Evolutionary conservation across 2,888 invertebrate genomes (phyloP).

Genomic region (Pardosa pseudoannulata): DNA sequence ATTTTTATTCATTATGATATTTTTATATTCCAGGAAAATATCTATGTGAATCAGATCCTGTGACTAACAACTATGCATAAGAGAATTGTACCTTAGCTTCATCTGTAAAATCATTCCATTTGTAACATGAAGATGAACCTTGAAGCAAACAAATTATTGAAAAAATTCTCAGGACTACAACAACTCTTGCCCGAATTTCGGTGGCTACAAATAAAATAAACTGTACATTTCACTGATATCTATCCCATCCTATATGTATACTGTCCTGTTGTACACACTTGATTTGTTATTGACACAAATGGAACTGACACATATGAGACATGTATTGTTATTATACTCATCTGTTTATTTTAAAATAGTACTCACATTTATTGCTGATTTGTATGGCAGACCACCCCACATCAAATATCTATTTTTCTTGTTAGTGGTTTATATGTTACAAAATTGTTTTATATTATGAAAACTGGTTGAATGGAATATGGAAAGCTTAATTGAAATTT

Average conservation of each 20-base stretch:
- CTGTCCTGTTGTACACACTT: slow-evolving; percentile 8
- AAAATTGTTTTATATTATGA: no score
- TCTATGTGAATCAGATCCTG: slow-evolving; percentile 63
- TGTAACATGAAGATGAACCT: background rate
- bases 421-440: no score
- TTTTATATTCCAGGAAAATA: slow-evolving; percentile 52
- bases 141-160: background rate
- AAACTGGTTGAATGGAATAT: no score
- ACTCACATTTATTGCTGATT: background rate
- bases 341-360: background rate
- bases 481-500: no score
- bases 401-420: no score
- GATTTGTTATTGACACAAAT: background rate
- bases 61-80: slow-evolving; percentile 42
- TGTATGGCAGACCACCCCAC: no score
- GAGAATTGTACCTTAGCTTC: slow-evolving; percentile 2
- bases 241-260: slow-evolving; percentile 11
- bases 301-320: background rate
- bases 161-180: slow-evolving; percentile 16
- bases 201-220: background rate
- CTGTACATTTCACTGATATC: slow-evolving; percentile 13
- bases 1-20: background rate
- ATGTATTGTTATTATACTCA: background rate
- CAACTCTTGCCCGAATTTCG: background rate
- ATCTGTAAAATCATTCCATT: slow-evolving; percentile 65